A percentile compares a stretch with the other conserved stretches of the same genome.
These are phyloP conservation scores for Emydocephalus ijimae DNA, from an alignment of 2,113 vertebrate genomes.

Conservation along the genomic window DNA sequence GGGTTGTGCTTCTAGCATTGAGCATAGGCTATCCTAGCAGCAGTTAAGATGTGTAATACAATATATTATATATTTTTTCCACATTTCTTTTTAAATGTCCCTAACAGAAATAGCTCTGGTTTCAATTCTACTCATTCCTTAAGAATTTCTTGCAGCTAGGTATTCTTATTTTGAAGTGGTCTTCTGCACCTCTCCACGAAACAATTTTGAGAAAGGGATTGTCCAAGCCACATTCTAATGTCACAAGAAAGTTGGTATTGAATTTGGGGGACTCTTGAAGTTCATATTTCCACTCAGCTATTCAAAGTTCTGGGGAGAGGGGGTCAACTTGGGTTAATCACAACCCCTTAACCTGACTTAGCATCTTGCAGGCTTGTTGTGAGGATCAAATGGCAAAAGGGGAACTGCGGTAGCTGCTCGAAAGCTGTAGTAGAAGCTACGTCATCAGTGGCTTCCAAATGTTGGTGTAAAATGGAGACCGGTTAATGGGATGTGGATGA, in stretches of 20 bases:
- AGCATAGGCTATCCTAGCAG: no score
- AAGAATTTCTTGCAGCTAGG: background rate
- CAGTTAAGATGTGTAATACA: no score
- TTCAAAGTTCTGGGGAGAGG: background rate
- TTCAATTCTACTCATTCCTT: no score
- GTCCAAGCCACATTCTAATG: background rate
- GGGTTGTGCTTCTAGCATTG: no score
- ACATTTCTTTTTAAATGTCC: no score
- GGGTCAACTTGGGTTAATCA: background rate
- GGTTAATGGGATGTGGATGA: background rate
- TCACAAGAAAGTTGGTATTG: background rate
- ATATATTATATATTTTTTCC: no score
- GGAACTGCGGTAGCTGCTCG: accelerated
- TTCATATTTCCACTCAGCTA: background rate
- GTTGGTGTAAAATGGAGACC: background rate
- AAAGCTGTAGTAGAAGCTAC: background rate
- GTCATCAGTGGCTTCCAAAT: background rate
- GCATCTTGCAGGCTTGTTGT: background rate
- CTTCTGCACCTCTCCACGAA: background rate
- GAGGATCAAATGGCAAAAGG: background rate
- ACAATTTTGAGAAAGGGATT: background rate
- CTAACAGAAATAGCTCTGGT: no score
- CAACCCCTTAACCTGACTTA: background rate
- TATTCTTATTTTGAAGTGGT: background rate
- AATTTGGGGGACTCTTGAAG: no score